These are phyloP conservation scores for Poeciliopsis retropinna DNA, from an alignment of 2,113 vertebrate genomes.

Conservation along the genomic window DNA sequence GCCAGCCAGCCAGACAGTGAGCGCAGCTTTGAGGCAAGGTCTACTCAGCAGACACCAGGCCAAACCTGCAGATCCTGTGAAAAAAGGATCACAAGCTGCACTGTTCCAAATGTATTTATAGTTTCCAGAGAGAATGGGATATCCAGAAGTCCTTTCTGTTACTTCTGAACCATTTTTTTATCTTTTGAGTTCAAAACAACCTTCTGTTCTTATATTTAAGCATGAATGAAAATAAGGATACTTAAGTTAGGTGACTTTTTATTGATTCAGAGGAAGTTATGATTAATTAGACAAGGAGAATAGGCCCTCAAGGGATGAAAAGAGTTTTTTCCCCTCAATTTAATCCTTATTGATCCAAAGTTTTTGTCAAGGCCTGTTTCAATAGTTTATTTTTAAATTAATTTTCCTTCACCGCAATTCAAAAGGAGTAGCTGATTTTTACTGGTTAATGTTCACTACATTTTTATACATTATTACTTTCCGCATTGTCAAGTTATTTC, in stretches of 20 bases:
- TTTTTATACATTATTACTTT: too few relatives aligned
- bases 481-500: not conserved
- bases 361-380: too few relatives aligned
- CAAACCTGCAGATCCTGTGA: conserved; percentile 67
- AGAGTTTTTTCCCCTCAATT: too few relatives aligned
- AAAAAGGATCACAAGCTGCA: conserved; percentile 75
- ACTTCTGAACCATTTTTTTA: conserved; percentile 7
- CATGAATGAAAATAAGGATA: conserved; percentile 16
- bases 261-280: too few relatives aligned
- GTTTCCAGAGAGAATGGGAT: conserved; percentile 61
- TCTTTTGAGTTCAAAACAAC: conserved; percentile 56
- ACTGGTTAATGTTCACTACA: too few relatives aligned
- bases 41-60: conserved; percentile 38
- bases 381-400: too few relatives aligned
- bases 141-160: conserved; percentile 69
- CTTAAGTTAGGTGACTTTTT: conserved; percentile 21
- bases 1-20: conserved; percentile 52
- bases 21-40: conserved; percentile 16
- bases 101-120: conserved; percentile 83
- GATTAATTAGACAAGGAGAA: too few relatives aligned
- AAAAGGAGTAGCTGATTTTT: too few relatives aligned
- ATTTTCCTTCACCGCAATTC: too few relatives aligned
- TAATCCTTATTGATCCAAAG: too few relatives aligned
- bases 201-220: conserved; percentile 81
- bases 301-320: too few relatives aligned